These are phyloP conservation scores for Caenorhabditis wallacei DNA, from an alignment of 2,888 invertebrate species.

Conservation along the genomic window DNA sequence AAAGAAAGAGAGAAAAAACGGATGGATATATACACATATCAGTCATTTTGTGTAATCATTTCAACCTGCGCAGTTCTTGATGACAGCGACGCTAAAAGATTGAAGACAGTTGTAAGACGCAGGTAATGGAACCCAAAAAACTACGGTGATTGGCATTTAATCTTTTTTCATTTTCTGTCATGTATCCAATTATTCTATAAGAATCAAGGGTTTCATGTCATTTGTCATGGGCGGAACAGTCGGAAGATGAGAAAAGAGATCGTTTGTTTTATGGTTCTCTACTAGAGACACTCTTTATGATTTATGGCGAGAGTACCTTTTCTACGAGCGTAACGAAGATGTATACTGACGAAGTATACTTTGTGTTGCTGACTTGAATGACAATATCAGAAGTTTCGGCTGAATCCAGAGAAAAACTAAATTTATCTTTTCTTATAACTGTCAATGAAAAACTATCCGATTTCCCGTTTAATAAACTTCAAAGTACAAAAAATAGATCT, in stretches of 20 bases:
- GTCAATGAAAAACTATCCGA: background rate
- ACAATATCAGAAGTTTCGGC: too few relatives aligned
- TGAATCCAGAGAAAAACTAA: too few relatives aligned
- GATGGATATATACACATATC: conserved; percentile 43
- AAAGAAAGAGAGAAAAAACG: conserved; percentile 16
- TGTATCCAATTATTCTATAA: conserved; percentile 14
- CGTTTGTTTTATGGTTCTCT: conserved; percentile 22
- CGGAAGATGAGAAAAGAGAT: background rate
- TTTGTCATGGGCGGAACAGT: conserved; percentile 13
- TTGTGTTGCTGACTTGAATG: background rate
- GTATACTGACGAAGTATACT: background rate
- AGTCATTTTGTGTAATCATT: conserved; percentile 43
- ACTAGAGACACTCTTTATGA: conserved; percentile 8
- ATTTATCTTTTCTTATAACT: too few relatives aligned
- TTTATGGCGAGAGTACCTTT: conserved; percentile 7
- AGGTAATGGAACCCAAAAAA: conserved; percentile 22
- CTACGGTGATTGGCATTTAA: conserved; percentile 29
- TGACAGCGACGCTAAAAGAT: conserved; percentile 1
- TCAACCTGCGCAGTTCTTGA: conserved; percentile 43
- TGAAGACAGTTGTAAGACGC: conserved; percentile 29
- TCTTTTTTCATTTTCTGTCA: conserved; percentile 18
- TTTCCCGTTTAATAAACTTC: background rate
- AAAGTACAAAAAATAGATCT: conserved; percentile 27
- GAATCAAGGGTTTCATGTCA: conserved; percentile 3
- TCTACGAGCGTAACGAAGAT: background rate